Evolutionary conservation across 1,140 invertebrate species (phyloP), one percentile per base, ranked within the genome.

Genomic region (Glomeris maerens): DNA sequence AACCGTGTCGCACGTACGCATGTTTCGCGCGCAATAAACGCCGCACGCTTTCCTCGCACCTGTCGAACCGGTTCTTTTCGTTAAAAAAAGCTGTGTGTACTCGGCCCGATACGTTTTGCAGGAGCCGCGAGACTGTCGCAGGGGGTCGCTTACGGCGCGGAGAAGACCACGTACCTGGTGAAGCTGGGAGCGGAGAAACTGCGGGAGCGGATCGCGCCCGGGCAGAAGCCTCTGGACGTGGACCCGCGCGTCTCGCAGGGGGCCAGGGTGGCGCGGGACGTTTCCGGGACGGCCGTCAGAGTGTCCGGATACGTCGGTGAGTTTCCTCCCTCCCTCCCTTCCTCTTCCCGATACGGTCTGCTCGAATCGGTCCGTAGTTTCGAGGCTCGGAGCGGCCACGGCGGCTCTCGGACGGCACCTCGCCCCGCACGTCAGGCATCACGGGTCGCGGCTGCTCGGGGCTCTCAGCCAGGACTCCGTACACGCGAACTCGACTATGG

Each of bases 341-440:
- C n/a, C n/a, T n/a, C n/a, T n/a, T n/a, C n/a, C n/a, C n/a, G n/a
- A n/a, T n/a, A n/a, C n/a, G n/a, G n/a, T n/a, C n/a, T n/a, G n/a
- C n/a, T n/a, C n/a, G n/a, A n/a, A 3, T 50, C 29, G 27, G 27
- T 53, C 63, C 62, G 36, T 51, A 78, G 79, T 79, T 36, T 70
- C 66, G 21, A 77, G 78, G 63, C 67, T 83, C 38, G 77, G 78
- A 29, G 63, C 68, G 22, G 78, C 77, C 1, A 80, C 80, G 2
- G 56, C 75, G 55, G 71, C 69, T 10, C 60, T 82, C 7, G 80
- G 78, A 2, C 65, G 67, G 38, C 74, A 72, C 48, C 52, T 81
- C 45, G 79, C 79, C 4, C 81, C 81, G 3, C 78, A 81, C 56
- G 66, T 83, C 3, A 72, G 78, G 47, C 72, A 69, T 57, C 75